A percentile compares a stretch with the other conserved stretches of the same genome.
Evolutionary conservation across 2,113 vertebrate genomes (phyloP).

Genomic region (Aythya baeri): DNA sequence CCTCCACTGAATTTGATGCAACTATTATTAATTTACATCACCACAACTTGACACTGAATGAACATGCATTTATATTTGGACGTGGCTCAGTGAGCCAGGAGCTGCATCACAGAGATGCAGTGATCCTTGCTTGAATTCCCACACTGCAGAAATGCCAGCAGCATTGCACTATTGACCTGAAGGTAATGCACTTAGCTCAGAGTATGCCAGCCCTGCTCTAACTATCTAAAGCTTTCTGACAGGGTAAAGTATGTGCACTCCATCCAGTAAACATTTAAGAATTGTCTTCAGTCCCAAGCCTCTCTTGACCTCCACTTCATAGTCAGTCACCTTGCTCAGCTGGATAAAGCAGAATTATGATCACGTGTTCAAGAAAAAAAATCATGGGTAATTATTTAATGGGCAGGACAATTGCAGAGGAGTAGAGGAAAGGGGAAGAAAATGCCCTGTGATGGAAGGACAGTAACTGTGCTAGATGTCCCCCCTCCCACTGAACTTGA

Average conservation of each 20-base stretch:
- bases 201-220: neutral
- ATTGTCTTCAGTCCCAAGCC: neutral
- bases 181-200: neutral
- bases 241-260: neutral
- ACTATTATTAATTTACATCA: constrained; percentile 11
- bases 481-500: neutral
- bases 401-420: neutral
- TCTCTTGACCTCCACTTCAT: neutral
- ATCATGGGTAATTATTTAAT: neutral
- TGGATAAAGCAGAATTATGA: neutral
- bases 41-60: neutral
- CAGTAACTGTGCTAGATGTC: neutral
- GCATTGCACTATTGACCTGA: neutral
- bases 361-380: neutral
- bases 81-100: neutral
- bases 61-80: neutral
- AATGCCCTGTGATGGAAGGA: neutral
- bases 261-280: neutral
- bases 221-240: neutral
- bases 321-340: neutral
- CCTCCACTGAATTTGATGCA: neutral
- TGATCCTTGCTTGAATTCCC: neutral
- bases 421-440: neutral
- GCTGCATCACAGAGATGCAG: neutral
- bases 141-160: neutral